phyloP scores from a whole-genome alignment of 2,113 vertebrate genomes.

The Neolamprologus longior region DNA sequence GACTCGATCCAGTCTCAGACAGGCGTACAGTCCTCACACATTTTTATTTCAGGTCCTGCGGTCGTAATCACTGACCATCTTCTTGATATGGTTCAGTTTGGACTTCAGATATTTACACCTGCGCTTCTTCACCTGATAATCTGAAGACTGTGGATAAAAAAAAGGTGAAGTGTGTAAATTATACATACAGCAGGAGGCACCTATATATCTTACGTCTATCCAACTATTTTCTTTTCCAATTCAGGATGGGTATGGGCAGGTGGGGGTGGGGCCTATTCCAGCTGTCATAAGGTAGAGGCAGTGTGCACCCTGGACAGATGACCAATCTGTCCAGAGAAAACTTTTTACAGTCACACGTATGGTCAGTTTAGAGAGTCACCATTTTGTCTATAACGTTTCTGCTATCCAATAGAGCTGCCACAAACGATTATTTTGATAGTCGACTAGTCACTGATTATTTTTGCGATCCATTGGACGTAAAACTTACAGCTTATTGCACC shows the following conservation, averaged over 20 bases:
- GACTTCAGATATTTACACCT: conserved; percentile 80
- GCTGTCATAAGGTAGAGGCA: not conserved
- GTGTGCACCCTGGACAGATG: not conserved
- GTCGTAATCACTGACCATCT: conserved; percentile 81
- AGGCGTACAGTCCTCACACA: fast-evolving
- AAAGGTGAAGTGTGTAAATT: not conserved
- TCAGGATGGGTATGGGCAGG: not conserved
- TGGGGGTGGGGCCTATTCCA: not conserved
- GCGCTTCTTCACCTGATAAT: conserved; percentile 79
- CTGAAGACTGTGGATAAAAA: conserved; percentile 64
- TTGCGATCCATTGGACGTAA: not conserved
- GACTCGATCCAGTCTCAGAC: not conserved
- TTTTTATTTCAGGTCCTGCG: conserved; percentile 34
- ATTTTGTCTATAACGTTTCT: not conserved
- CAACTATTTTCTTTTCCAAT: not conserved
- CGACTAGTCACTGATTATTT: not conserved
- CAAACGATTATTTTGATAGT: not conserved
- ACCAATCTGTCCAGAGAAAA: not conserved
- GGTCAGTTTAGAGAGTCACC: not conserved
- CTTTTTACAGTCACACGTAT: not conserved
- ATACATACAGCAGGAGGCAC: not conserved
- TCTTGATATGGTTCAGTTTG: conserved; percentile 85
- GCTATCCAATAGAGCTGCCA: not conserved
- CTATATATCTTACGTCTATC: not conserved
- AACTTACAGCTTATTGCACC: not conserved